Percentiles rank a stretch among this genome's conserved stretches.
phyloP scores from a whole-genome alignment of 2,113 vertebrate species.

The Dipodomys spectabilis region DNA sequence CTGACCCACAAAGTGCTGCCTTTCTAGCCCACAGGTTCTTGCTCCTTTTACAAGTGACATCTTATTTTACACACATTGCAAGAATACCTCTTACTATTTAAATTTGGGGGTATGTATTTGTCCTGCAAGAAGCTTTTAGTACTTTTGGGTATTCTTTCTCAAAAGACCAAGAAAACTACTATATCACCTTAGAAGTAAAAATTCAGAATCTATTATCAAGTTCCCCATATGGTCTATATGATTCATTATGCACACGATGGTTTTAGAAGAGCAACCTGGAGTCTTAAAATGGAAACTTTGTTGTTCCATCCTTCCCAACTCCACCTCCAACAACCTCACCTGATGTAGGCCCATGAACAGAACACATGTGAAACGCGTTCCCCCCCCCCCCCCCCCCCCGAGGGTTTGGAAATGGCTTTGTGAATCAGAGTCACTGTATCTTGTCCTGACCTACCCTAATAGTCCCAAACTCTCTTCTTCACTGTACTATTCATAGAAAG shows the following conservation, averaged over 20 bases:
- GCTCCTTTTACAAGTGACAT: background rate
- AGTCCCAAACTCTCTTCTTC: background rate
- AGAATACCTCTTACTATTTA: background rate
- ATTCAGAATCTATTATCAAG: background rate
- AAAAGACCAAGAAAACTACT: background rate
- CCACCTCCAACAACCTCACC: background rate
- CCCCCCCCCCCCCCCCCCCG: accelerated
- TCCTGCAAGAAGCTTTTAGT: background rate
- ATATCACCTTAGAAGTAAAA: background rate
- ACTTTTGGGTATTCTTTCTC: background rate
- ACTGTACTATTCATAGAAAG: background rate
- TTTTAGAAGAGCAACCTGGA: background rate
- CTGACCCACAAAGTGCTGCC: background rate
- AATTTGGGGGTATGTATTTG: background rate
- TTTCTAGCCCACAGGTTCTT: background rate
- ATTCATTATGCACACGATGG: background rate
- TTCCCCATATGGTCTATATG: background rate
- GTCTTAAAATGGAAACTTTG: background rate
- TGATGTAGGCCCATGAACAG: background rate
- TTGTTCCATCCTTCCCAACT: background rate
- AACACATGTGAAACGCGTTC: background rate
- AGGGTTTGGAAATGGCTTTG: background rate
- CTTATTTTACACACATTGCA: background rate
- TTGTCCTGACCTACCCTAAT: background rate
- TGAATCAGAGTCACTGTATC: background rate